Base-by-base conservation (phyloP, 2,888 invertebrate species). In the Orthosia gothica region DNA sequence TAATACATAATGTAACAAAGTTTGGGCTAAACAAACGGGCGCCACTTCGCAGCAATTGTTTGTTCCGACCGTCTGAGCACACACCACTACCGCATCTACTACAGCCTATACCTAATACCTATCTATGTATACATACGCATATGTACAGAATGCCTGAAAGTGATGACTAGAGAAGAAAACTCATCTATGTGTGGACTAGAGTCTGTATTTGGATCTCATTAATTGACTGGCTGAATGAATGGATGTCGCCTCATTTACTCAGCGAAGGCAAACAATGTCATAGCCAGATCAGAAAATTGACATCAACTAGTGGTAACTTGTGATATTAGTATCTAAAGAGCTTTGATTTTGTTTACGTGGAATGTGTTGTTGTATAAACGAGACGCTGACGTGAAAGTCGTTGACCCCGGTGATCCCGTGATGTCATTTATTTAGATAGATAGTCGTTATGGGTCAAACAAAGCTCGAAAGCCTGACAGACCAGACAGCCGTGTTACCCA, bases 11-110 rank as follows among this genome's bases (percentile, higher is more conserved):
- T 90, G 87, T 88, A 89, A 82, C 83, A 79, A 88, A 89, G 87
- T 87, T 87, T 82, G 72, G 77, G 70, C 74, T 85, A 81, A 89
- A 89, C 89, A 85, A 84, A 83, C 90, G 83, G 66, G 74, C 71
- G 88, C 85, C 91, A 90, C 91, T 90, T 88, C 77, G 85, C 80
- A 71, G 74, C 82, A 84, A 91, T 89, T 92, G 92, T 92, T 91
- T 90, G 91, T 85, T 75, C 86, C 82, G 87, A 79, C 84, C 86
- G 89, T 86, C 88, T 88, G 85, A 40, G 82, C 84, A 87, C 81
- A 89, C 87, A 84, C 40, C 9, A 40, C 40, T 40, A 40, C 54
- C 74, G 13, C 66, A 52, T 26, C 20, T 50, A 49, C 47, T 55
- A 57, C 40, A 12, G 59, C 67, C 57, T 57, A 49, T 20, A n/a